Evolutionary conservation across 2,888 invertebrate genomes (phyloP).

Genomic region (Serrognathus titanus): DNA sequence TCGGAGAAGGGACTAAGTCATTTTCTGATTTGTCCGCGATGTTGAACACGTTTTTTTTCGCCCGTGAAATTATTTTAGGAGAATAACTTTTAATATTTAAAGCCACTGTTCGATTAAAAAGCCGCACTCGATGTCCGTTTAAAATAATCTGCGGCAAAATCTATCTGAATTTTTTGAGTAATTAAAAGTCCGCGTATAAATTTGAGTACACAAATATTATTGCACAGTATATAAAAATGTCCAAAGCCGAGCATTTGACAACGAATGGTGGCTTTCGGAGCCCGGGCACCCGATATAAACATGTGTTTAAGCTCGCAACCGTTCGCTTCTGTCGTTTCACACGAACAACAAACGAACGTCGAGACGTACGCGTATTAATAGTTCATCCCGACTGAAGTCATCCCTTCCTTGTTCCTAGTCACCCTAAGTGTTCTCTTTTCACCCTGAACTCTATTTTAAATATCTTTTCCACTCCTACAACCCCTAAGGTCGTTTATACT

Average conservation of each 20-base stretch:
- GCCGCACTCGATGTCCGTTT: too few relatives aligned
- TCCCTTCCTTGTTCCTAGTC: slow-evolving; percentile 42
- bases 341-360: slow-evolving; percentile 26
- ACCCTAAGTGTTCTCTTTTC: slow-evolving; percentile 39
- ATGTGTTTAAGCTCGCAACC: slow-evolving; percentile 12
- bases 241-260: slow-evolving; percentile 28
- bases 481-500: slow-evolving; percentile 25
- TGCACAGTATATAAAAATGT: slow-evolving; percentile 26
- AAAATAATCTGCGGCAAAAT: too few relatives aligned
- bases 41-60: too few relatives aligned
- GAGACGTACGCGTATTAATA: slow-evolving; percentile 34
- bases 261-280: slow-evolving; percentile 28
- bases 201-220: slow-evolving; percentile 16
- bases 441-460: slow-evolving; percentile 36
- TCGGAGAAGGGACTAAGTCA: too few relatives aligned
- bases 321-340: slow-evolving; percentile 8
- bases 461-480: slow-evolving; percentile 33
- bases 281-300: slow-evolving; percentile 20
- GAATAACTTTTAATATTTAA: too few relatives aligned
- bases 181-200: neutral
- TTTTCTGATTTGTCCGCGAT: too few relatives aligned
- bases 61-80: too few relatives aligned
- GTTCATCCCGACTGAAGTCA: slow-evolving; percentile 31
- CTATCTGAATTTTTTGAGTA: neutral
- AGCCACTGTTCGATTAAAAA: too few relatives aligned